phyloP scores from a whole-genome alignment of 2,888 invertebrate species.

The Amiota mariae region DNA sequence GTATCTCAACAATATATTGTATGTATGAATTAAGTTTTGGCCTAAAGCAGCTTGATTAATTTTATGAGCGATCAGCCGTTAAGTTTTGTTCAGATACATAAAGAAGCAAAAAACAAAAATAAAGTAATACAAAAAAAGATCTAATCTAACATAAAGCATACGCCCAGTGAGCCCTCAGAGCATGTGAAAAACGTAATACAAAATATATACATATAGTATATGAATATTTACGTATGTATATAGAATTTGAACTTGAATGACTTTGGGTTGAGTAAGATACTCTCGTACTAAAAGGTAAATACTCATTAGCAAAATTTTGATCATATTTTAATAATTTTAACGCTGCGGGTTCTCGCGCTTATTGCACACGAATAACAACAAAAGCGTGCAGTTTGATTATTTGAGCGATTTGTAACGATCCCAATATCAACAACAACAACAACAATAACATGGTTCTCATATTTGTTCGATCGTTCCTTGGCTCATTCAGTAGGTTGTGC shows the following conservation, averaged over 20 bases:
- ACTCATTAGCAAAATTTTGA: constrained; percentile 62
- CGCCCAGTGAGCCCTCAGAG: constrained; percentile 53
- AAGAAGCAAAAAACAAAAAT: constrained; percentile 4
- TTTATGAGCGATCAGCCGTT: constrained; percentile 74
- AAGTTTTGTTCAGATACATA: constrained; percentile 62
- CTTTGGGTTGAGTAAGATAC: background rate
- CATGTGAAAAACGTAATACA: constrained; percentile 37
- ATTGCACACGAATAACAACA: constrained; percentile 27
- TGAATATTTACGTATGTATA: no score
- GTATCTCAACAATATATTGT: no score
- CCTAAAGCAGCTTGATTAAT: constrained; percentile 73
- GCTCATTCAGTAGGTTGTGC: background rate
- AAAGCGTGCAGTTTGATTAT: constrained; percentile 22
- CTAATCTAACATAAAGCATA: constrained; percentile 66
- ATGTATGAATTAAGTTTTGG: constrained; percentile 52
- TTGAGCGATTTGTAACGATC: constrained; percentile 18
- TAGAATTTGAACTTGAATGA: no score
- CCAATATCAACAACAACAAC: no score
- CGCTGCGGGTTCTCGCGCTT: constrained; percentile 50
- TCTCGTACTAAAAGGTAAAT: constrained; percentile 53
- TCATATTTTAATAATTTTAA: constrained; percentile 50
- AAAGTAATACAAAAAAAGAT: constrained; percentile 45
- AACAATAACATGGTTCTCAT: background rate
- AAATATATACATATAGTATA: background rate
- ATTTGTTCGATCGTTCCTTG: background rate